phyloP scores from a whole-genome alignment of 2,888 invertebrate genomes.

The Chrysina gloriosa region DNA sequence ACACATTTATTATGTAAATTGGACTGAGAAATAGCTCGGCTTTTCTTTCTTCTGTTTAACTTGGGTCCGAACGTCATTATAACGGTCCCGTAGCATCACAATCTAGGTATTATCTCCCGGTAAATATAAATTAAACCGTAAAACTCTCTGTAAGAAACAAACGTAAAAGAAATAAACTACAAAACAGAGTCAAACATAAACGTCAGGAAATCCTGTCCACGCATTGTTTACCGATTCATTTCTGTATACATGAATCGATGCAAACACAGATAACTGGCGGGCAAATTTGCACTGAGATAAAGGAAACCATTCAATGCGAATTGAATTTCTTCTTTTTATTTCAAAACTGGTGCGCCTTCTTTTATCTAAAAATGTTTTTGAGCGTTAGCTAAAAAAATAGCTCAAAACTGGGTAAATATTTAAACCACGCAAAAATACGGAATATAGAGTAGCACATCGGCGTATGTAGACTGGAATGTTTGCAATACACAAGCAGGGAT shows the following conservation, averaged over 20 bases:
- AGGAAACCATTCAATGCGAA: constrained; percentile 30
- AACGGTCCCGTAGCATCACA: constrained; percentile 3
- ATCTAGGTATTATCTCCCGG: constrained; percentile 14
- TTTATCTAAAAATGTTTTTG: constrained; percentile 16
- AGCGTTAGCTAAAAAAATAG: constrained; percentile 8
- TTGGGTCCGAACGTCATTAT: constrained; percentile 5
- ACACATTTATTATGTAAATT: constrained; percentile 19
- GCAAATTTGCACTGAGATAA: constrained; percentile 31
- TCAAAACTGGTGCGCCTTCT: constrained; percentile 16
- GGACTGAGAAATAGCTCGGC: background rate
- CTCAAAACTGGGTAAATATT: constrained; percentile 23
- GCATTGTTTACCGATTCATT: constrained; percentile 37
- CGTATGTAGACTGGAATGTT: background rate
- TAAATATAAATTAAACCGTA: constrained; percentile 36
- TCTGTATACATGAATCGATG: constrained; percentile 32
- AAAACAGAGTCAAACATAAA: constrained; percentile 32
- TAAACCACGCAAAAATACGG: constrained; percentile 14
- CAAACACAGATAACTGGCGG: constrained; percentile 36
- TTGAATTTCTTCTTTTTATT: constrained; percentile 13
- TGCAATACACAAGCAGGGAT: constrained; percentile 16
- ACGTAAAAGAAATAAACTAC: constrained; percentile 27
- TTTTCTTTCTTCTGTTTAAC: background rate
- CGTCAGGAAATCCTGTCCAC: constrained; percentile 38
- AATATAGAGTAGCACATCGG: background rate
- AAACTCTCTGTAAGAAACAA: constrained; percentile 26